Evolutionary conservation across 2,113 vertebrate genomes (phyloP).

Genomic region (Boulengeromyrus knoepffleri): DNA sequence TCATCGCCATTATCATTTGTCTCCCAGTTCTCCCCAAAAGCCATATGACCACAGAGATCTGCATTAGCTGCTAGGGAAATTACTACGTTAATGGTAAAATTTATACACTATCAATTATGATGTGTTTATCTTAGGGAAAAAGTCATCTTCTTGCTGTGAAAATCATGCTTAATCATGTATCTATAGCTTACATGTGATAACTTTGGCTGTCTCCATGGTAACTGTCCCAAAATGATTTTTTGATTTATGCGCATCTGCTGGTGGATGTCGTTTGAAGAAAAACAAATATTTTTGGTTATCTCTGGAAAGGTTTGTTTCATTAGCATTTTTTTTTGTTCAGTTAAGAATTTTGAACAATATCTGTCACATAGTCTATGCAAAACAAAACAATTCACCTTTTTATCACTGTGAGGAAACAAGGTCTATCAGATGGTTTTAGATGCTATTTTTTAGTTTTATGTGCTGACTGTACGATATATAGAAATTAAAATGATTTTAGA

Average conservation of each 20-base stretch:
- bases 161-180: background rate
- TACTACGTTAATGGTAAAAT: background rate
- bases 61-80: background rate
- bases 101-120: background rate
- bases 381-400: background rate
- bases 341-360: background rate
- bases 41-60: background rate
- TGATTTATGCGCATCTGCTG: background rate
- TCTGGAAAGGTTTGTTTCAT: background rate
- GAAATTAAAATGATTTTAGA: background rate
- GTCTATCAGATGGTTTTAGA: background rate
- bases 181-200: background rate
- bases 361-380: background rate
- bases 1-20: background rate
- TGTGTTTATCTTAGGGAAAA: background rate
- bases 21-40: background rate
- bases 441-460: background rate
- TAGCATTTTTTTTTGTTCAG: background rate
- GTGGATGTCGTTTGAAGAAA: background rate
- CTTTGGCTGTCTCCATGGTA: constrained; percentile 12
- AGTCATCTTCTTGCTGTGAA: background rate
- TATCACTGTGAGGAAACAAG: background rate
- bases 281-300: background rate
- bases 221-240: constrained; percentile 6
- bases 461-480: background rate